Evolutionary conservation across 2,113 vertebrate species (phyloP).

Genomic region (Rhinopomastus cyanomelas): DNA sequence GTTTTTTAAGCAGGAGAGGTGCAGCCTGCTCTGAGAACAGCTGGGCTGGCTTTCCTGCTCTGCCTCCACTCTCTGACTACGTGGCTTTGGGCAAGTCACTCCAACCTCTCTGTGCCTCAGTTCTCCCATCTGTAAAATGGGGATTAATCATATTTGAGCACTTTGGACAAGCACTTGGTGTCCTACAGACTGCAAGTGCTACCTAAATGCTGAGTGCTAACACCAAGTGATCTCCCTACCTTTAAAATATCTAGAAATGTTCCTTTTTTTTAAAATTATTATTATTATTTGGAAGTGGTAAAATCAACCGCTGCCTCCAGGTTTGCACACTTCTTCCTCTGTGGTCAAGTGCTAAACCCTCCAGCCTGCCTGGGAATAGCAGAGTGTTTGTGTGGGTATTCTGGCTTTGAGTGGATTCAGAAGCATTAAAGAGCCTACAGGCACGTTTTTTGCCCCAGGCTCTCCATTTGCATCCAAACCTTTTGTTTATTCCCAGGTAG

Average conservation of each 20-base stretch:
- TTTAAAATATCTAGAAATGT: background rate
- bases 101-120: conserved; percentile 52
- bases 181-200: background rate
- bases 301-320: conserved; percentile 38
- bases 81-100: conserved; percentile 66
- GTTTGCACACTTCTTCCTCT: conserved; percentile 62
- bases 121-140: conserved; percentile 67
- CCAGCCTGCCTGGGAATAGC: conserved; percentile 64
- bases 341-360: conserved; percentile 44
- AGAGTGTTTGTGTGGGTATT: background rate
- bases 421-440: conserved; percentile 3
- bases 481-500: conserved; percentile 55
- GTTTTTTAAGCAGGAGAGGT: background rate
- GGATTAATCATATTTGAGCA: conserved; percentile 57
- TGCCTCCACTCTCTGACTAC: conserved; percentile 45
- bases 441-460: conserved; percentile 35
- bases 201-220: conserved; percentile 7
- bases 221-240: conserved; percentile 22
- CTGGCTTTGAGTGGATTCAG: conserved; percentile 24
- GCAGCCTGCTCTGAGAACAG: background rate
- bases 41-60: conserved; percentile 11
- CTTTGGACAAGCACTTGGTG: conserved; percentile 36
- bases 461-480: conserved; percentile 25
- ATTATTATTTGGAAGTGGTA: background rate
- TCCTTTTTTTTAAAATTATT: background rate